phyloP scores from a whole-genome alignment of 2,888 invertebrate species.

The Micropterix aruncella region DNA sequence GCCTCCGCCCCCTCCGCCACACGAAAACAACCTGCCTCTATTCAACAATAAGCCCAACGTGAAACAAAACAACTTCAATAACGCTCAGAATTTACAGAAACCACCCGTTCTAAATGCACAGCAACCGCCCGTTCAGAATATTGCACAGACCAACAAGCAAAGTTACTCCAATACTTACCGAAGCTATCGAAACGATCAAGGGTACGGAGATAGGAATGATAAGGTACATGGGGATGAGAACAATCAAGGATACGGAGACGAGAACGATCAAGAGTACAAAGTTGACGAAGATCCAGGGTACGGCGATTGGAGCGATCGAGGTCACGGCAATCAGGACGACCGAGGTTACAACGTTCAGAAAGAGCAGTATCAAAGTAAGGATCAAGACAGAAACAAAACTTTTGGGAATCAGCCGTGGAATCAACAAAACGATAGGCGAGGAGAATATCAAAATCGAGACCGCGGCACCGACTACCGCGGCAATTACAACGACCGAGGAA shows the following conservation, averaged over 20 bases:
- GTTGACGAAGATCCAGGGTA: neutral
- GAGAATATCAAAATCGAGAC: neutral
- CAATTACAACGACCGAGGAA: neutral
- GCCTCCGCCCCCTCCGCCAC: constrained; percentile 22
- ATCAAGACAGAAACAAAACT: no score
- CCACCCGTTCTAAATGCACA: constrained; percentile 1
- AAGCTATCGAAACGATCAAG: no score
- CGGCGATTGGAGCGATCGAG: neutral
- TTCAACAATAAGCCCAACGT: constrained; percentile 12
- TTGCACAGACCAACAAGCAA: no score
- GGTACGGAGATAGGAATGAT: no score
- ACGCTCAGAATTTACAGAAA: constrained; percentile 3
- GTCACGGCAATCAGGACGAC: neutral
- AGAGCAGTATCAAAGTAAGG: no score
- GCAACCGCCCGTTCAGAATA: neutral
- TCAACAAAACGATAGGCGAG: neutral
- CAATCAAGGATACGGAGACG: no score
- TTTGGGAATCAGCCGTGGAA: neutral
- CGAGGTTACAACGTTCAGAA: neutral
- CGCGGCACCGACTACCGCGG: neutral
- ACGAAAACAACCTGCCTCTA: constrained; percentile 31
- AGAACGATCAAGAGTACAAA: no score
- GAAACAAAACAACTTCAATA: no score
- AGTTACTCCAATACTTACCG: no score
- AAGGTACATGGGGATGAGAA: no score